A percentile compares a stretch with the other conserved stretches of the same genome.
Evolutionary conservation across 2,888 invertebrate genomes (phyloP).

Genomic region (Geophilus truncorum): DNA sequence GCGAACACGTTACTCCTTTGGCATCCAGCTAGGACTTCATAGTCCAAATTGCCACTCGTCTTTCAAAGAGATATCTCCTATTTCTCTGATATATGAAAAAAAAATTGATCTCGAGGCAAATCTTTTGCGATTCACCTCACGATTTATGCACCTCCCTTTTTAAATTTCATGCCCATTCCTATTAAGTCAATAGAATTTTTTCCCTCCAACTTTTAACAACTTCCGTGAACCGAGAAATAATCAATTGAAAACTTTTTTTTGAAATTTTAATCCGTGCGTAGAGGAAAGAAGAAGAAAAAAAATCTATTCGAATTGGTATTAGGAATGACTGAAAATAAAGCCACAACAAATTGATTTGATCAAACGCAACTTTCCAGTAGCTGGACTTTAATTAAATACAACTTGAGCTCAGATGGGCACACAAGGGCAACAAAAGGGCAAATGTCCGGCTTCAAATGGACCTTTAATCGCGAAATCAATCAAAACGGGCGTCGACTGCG

Average conservation of each 20-base stretch:
- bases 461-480: conserved; percentile 17
- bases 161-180: neutral
- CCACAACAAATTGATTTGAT: neutral
- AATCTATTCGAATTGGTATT: neutral
- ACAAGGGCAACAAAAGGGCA: neutral
- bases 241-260: neutral
- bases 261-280: neutral
- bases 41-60: neutral
- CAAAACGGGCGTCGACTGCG: neutral
- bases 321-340: neutral
- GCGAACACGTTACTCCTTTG: neutral
- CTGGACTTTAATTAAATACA: neutral
- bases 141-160: neutral
- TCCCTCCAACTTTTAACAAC: neutral
- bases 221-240: neutral
- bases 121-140: neutral
- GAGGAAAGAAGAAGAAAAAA: too few relatives aligned
- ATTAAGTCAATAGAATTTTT: neutral
- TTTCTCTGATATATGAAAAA: neutral
- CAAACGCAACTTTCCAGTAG: neutral
- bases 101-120: neutral
- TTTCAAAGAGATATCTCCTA: neutral
- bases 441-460: conserved; percentile 13
- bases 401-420: neutral
- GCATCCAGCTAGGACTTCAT: neutral